Base-by-base conservation (phyloP, 2,113 vertebrate species). In the Atlantisia rogersi region DNA sequence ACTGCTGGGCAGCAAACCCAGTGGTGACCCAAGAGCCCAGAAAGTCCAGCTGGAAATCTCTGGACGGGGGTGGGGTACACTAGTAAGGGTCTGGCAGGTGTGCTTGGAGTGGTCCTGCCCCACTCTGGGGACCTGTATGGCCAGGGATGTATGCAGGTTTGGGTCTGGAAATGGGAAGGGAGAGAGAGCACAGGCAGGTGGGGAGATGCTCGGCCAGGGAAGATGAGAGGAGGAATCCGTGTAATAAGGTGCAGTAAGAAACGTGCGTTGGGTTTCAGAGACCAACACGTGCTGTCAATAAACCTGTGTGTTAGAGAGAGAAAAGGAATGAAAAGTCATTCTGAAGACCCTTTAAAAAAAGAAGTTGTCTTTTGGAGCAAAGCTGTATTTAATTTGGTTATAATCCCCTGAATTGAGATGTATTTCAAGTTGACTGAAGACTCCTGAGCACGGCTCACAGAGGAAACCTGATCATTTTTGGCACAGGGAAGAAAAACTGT, bases 91-190 rank as follows among this genome's bases (percentile, higher is more conserved):
- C 39, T 56, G 1, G 0, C 0, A 4, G 7, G 7, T 16, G 24
- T 6, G 2, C 35, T 53, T 1, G 1, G 15, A 25, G 29, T 0
- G 0, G 7, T 68, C 55, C 44, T 80, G 9, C 19, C 7, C 12
- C 31, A 2, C 0, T 0, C 20, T 22, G 44, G 26, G 50, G 14
- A 48, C 3, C 0, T 5, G 31, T 17, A 28, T 0, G 12, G 39
- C 9, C 9, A 3, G 20, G 10, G 48, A 14, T 4, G 22, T 35
- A 75, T 20, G 42, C 71, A 52, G 10, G 3, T 12, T 69, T 7
- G 11, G 7, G 26, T 19, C 56, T 68, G 69, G 69, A 60, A 84
- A 52, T 5, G 8, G 35, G 25, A 86, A 46, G n/a, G 6, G 16
- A 79, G 74, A 20, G 13, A 74, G 39, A 68, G 18, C 71, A 6